phyloP scores from a whole-genome alignment of 2,113 vertebrate species.

The Phalacrocorax pelagicus region DNA sequence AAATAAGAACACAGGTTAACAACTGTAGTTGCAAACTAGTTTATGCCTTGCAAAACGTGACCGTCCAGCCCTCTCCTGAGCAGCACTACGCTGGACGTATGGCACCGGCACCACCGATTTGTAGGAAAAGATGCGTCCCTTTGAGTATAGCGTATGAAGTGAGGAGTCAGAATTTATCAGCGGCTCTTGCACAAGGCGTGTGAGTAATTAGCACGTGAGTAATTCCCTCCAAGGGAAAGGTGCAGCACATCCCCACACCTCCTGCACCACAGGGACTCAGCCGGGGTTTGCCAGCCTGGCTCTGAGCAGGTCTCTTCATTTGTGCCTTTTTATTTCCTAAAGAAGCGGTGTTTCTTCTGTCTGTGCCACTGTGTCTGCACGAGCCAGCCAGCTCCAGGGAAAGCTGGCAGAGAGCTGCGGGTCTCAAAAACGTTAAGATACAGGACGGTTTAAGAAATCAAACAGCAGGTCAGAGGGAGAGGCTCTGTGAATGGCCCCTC shows the following conservation, averaged over 20 bases:
- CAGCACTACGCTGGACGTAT: accelerated
- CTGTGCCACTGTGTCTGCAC: background rate
- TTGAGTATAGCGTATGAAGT: background rate
- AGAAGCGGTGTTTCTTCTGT: background rate
- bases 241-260: background rate
- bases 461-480: background rate
- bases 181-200: accelerated
- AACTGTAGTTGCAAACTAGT: background rate
- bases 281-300: background rate
- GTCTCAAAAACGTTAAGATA: background rate
- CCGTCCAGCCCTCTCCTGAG: background rate
- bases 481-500: background rate
- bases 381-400: background rate
- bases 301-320: background rate
- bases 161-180: background rate
- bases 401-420: background rate
- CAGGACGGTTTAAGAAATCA: background rate
- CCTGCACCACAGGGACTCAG: background rate
- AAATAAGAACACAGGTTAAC: background rate
- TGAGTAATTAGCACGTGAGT: background rate
- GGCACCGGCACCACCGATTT: background rate
- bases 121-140: background rate
- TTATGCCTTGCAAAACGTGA: background rate
- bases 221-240: background rate
- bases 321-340: background rate